phyloP scores from a whole-genome alignment of 2,888 invertebrate species.

The Panzeria rudis region DNA sequence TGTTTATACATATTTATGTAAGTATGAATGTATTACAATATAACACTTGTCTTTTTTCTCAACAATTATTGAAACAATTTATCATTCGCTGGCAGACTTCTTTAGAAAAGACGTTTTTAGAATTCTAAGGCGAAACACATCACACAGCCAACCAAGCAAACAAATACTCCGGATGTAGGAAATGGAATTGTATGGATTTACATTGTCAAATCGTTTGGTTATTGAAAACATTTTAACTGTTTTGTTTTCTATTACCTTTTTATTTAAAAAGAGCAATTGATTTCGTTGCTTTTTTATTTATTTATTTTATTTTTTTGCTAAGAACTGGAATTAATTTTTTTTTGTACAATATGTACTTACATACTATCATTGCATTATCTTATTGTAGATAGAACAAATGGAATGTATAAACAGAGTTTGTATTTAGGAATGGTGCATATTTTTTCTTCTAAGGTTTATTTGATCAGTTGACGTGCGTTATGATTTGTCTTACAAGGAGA shows the following conservation, averaged over 20 bases:
- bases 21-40: not conserved
- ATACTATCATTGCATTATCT: not conserved
- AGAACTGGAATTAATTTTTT: constrained; percentile 18
- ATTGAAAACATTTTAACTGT: constrained; percentile 56
- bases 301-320: constrained; percentile 33
- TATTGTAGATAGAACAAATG: not conserved
- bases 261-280: constrained; percentile 54
- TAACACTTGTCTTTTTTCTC: constrained; percentile 16
- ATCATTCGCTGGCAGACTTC: constrained; percentile 22
- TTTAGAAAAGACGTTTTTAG: constrained; percentile 26
- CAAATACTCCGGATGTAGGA: constrained; percentile 67
- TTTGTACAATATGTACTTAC: not conserved
- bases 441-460: constrained; percentile 74
- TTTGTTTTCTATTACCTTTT: constrained; percentile 50
- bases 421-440: constrained; percentile 3
- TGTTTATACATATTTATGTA: not conserved
- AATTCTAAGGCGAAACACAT: constrained; percentile 15
- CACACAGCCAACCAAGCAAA: constrained; percentile 5
- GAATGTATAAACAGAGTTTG: not conserved
- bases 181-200: constrained; percentile 61
- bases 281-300: constrained; percentile 16
- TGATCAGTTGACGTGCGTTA: constrained; percentile 82
- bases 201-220: constrained; percentile 56
- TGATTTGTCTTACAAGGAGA: constrained; percentile 73
- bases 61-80: constrained; percentile 25